These are phyloP conservation scores for Elephantulus edwardii DNA, from an alignment of 2,113 vertebrate species.

Conservation along the genomic window DNA sequence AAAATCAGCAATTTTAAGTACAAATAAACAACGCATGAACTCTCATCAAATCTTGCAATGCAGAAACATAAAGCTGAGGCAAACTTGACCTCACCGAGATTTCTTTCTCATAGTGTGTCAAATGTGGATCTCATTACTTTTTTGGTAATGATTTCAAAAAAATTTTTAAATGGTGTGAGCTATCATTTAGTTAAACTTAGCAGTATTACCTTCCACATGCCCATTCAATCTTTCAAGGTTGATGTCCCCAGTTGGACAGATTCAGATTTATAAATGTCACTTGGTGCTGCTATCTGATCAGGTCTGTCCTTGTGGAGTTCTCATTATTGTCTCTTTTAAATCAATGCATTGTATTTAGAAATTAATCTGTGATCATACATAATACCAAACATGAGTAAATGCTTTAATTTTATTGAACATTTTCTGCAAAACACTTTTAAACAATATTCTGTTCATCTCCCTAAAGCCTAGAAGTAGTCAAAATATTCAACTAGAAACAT, in stretches of 20 bases:
- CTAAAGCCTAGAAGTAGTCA: not conserved
- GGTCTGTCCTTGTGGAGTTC: not conserved
- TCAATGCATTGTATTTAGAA: not conserved
- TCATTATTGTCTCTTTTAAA: not conserved
- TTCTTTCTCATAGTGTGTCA: not conserved
- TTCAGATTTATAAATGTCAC: not conserved
- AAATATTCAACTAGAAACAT: not conserved
- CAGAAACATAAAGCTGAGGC: not conserved
- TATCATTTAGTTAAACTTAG: not conserved
- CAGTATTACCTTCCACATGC: not conserved
- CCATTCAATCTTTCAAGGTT: not conserved
- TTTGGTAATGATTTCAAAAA: not conserved
- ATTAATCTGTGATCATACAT: constrained; percentile 30
- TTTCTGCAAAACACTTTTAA: constrained; percentile 1
- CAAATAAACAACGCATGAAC: not conserved
- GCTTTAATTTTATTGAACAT: constrained; percentile 64
- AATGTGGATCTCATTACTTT: not conserved
- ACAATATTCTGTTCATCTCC: not conserved
- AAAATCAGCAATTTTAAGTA: constrained; percentile 15
- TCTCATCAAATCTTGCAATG: not conserved
- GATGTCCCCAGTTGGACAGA: not conserved
- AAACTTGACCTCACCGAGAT: constrained; percentile 1
- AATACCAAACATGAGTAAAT: not conserved
- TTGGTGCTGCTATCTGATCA: not conserved
- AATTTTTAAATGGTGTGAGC: not conserved